phyloP scores from a whole-genome alignment of 2,113 vertebrate species.

The Theristicus caerulescens region DNA sequence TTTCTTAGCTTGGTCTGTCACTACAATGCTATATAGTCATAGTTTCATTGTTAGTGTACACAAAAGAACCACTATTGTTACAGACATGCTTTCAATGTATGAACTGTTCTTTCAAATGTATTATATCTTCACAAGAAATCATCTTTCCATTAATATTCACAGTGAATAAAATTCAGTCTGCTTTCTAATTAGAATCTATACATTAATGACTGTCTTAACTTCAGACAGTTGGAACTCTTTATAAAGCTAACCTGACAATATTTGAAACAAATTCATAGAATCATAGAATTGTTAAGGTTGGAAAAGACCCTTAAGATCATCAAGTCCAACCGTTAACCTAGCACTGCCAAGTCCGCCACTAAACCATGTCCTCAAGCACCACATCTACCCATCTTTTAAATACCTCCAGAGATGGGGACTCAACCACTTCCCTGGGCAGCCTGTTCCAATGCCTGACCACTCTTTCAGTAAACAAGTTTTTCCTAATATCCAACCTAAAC shows the following conservation, averaged over 20 bases:
- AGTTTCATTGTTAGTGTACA: neutral
- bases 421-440: no score
- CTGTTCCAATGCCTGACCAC: no score
- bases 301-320: no score
- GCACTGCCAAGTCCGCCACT: no score
- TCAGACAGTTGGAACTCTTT: neutral
- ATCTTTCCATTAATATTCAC: neutral
- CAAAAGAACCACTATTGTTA: neutral
- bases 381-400: no score
- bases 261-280: slow-evolving; percentile 4
- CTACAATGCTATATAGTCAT: neutral
- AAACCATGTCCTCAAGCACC: no score
- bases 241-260: neutral
- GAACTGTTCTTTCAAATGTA: neutral
- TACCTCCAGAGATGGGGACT: no score
- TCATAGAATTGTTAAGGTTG: no score
- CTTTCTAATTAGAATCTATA: slow-evolving; percentile 16
- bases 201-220: neutral
- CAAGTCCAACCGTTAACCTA: no score
- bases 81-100: neutral
- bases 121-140: neutral
- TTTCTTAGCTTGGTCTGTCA: neutral
- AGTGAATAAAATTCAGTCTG: neutral
- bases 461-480: no score
- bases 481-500: no score